phyloP scores from a whole-genome alignment of 2,113 vertebrate genomes.

The Sardina pilchardus region DNA sequence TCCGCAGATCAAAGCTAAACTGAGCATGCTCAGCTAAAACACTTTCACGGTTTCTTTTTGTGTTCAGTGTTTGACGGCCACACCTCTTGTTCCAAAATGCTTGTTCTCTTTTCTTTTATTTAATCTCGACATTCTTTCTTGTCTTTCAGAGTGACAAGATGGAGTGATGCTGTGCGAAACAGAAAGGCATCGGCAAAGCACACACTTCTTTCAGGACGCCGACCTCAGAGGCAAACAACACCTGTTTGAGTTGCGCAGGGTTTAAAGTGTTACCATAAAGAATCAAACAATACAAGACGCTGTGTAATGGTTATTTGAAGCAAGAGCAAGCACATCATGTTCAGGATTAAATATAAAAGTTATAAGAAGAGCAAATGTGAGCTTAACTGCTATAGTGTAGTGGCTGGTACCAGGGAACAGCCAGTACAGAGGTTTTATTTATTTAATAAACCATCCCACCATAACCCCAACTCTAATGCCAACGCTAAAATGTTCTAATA shows the following conservation, averaged over 20 bases:
- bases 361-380: background rate
- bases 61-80: constrained; percentile 6
- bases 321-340: background rate
- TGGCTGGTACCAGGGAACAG: background rate
- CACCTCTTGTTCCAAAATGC: background rate
- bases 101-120: constrained; percentile 46
- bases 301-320: background rate
- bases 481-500: no score
- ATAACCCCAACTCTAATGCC: no score
- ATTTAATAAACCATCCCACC: no score
- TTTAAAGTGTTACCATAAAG: background rate
- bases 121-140: constrained; percentile 43
- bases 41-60: background rate
- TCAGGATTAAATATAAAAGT: background rate
- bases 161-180: background rate
- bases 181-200: background rate
- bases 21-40: background rate
- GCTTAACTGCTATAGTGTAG: background rate
- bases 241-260: background rate
- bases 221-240: background rate
- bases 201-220: background rate
- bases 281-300: background rate
- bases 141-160: constrained; percentile 25
- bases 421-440: no score
- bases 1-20: background rate